Evolutionary conservation across 2,888 invertebrate species (phyloP), one percentile per base, ranked within the genome.

Genomic region (Eulithis prunata): DNA sequence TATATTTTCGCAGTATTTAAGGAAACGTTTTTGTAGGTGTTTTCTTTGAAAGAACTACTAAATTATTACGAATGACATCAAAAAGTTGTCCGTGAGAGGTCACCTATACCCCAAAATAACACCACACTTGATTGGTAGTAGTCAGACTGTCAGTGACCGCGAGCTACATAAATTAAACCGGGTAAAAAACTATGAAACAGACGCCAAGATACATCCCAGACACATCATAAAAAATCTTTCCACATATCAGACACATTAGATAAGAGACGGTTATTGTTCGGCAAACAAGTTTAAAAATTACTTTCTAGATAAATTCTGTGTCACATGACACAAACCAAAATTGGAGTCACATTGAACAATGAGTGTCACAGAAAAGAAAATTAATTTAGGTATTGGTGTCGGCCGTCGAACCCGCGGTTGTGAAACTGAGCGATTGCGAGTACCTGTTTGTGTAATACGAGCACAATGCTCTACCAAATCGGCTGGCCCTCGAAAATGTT

Each of bases 311-410:
- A 73, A 77, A 82, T 81, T 79, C 78, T 73, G 78, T 85, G 84
- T 87, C 86, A 83, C 84, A 83, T 81, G 79, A 80, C 79, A 79
- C 80, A 79, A 77, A 82, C 85, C 82, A 82, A 86, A 88, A 88
- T 86, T 84, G 81, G 80, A 85, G 85, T 78, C 83, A 86, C 87
- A 87, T 85, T 85, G 88, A 90, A 91, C 91, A 91, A 91, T 91
- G 88, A 87, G 80, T 79, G 76, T 81, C 80, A 78, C 85, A 83
- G 81, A 91, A 91, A 90, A 91, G 90, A 91, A 91, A 91, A 92
- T 91, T 91, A 91, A 92, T 92, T 89, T 92, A 93, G 90, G 92
- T 90, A 93, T 92, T 87, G 89, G 91, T 92, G 92, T 86, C 91
- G 92, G 91, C 87, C 91, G 83, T 79, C 82, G 91, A 91, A 87